phyloP scores from a whole-genome alignment of 1,140 invertebrate species.

The Bombus consobrinus region DNA sequence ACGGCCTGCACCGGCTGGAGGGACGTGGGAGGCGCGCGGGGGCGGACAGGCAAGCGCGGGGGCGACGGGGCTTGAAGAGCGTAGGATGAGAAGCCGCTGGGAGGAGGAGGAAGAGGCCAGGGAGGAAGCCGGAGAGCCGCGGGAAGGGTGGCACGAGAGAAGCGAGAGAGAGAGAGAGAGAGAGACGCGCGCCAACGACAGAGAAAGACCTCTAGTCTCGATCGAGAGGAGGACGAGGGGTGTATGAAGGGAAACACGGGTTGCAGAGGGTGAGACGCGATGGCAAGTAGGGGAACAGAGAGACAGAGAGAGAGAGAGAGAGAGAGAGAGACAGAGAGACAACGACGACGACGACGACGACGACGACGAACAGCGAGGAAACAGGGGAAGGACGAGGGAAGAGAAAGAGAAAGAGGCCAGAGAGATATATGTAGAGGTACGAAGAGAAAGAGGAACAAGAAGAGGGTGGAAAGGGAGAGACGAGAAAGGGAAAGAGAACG shows the following conservation, averaged over 20 bases:
- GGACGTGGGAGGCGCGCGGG: conserved; percentile 13
- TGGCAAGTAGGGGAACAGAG: neutral
- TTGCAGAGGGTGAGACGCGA: conserved; percentile 28
- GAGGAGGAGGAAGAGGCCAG: conserved; percentile 47
- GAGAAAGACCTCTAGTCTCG: conserved; percentile 21
- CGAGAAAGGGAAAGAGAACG: conserved; percentile 43
- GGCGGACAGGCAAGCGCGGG: neutral
- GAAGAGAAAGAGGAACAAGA: conserved; percentile 45
- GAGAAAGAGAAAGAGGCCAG: conserved; percentile 50
- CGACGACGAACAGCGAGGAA: neutral
- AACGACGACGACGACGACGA: neutral
- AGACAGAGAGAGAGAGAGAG: neutral
- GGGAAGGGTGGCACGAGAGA: conserved; percentile 26
- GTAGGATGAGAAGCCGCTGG: conserved; percentile 48
- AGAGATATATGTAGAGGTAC: conserved; percentile 24
- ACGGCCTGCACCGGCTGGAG: neutral
- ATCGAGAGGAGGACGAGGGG: neutral
- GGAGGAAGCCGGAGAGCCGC: conserved; percentile 41
- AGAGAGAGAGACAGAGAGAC: neutral
- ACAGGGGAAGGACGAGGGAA: conserved; percentile 25
- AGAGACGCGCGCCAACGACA: conserved; percentile 14
- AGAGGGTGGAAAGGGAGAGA: conserved; percentile 22
- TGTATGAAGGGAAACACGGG: neutral
- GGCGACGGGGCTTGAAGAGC: conserved; percentile 9
- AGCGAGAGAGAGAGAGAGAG: conserved; percentile 27